Percentiles rank a stretch among this genome's conserved stretches.
Evolutionary conservation across 1,140 invertebrate genomes (phyloP).

Genomic region (Zophobas atratus): DNA sequence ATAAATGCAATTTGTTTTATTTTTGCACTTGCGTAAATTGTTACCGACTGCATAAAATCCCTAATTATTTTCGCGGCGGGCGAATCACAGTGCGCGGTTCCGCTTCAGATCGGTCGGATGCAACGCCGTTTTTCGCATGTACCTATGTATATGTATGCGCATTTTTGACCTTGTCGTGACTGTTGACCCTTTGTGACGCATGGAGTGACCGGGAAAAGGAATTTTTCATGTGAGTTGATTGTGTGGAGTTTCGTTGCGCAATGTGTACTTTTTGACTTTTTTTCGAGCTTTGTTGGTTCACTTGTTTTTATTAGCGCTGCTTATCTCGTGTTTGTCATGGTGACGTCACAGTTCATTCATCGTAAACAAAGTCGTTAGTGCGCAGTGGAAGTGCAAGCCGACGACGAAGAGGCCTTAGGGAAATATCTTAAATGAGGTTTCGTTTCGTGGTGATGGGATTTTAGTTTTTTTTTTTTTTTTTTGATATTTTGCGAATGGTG

Average conservation of each 20-base stretch:
- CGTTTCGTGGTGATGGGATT: no score
- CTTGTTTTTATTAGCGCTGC: conserved; percentile 8
- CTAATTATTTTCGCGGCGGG: not conserved
- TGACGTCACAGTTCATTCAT: conserved; percentile 28
- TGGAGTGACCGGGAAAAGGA: not conserved
- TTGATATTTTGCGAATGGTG: no score
- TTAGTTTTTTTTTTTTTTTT: no score
- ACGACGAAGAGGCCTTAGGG: no score
- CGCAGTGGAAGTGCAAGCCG: not conserved
- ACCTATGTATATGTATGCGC: no score
- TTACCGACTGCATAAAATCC: no score
- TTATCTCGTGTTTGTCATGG: conserved; percentile 25
- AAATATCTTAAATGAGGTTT: no score
- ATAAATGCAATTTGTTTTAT: conserved; percentile 6
- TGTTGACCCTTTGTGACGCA: not conserved
- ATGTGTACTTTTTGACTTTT: conserved; percentile 19
- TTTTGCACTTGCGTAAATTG: not conserved
- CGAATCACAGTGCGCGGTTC: not conserved
- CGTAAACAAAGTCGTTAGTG: conserved; percentile 27
- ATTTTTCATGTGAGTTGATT: not conserved
- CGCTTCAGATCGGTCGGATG: no score
- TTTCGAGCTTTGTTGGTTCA: not conserved
- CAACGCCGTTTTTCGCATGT: no score
- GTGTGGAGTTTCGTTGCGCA: not conserved
- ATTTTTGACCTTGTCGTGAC: no score